Evolutionary conservation across 2,888 invertebrate species (phyloP), one percentile per base, ranked within the genome.

Genomic region (Andrena fulva): DNA sequence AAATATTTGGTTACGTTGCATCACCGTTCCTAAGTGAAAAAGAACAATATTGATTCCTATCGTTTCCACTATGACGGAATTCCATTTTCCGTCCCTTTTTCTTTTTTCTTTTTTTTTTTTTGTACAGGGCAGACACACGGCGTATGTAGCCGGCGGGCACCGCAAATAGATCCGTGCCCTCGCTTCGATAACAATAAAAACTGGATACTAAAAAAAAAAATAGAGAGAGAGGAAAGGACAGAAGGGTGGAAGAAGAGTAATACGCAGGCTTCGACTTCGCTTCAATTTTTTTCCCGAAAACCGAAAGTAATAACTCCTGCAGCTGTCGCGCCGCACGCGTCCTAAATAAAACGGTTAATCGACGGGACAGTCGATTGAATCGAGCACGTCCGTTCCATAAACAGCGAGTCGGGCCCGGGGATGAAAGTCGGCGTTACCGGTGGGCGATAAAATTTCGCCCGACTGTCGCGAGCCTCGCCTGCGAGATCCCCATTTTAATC

Each of bases 31-130:
- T 52, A 77, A 42, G 33, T 67, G 50, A 56, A 56, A 42, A 50
- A 70, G 74, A 82, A 66, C 82, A 63, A 74, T 77, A 82, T 83
- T 77, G 77, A 82, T 82, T 82, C 42, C 83, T 77, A 83, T 82
- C 77, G 82, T 63, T 82, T 71, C 74, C 77, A 71, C 77, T 73
- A 66, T 74, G 24, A 50, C 27, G 67, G 50, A 77, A 77, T 74
- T 68, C 77, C 74, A 83, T 77, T 82, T 82, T 82, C 81, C 67
- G 42, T 54, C 67, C 71, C 10, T 56, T 24, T 56, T 10, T 24
- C 7, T 52, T 7, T 52, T 27, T 24, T 20, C 27, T 52, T 24
- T 56, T 56, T 20, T 20, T 20, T 20, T 20, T 20, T 20, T 20
- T 20, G 20, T 24, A 56, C 63, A 50, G 10, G 16, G 54, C 64